These are phyloP conservation scores for Metridium senile DNA, from an alignment of 92 coral and sea anemone genomes.

Conservation along the genomic window DNA sequence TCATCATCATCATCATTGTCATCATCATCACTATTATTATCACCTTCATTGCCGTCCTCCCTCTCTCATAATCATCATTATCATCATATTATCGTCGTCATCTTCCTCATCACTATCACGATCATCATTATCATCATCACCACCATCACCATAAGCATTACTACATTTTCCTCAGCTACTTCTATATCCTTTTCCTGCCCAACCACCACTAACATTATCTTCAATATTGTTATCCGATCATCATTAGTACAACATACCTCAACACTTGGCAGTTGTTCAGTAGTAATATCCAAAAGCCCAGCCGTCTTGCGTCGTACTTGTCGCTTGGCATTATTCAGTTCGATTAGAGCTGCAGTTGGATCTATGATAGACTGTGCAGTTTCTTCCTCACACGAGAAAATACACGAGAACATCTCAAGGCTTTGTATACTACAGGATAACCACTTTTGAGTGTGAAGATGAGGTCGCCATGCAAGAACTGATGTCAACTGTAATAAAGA, in stretches of 20 bases:
- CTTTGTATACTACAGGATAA: constrained; percentile 94
- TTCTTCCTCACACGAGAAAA: constrained; percentile 92
- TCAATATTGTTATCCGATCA: too few species aligned
- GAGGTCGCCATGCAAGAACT: constrained; percentile 99
- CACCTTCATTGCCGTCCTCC: too few species aligned
- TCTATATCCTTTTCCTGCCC: too few species aligned
- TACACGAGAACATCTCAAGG: constrained; percentile 94
- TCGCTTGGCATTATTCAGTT: constrained; percentile 86
- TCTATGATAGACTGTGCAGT: constrained; percentile 94
- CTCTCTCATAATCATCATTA: too few species aligned
- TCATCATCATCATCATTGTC: too few species aligned
- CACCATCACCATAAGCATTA: too few species aligned
- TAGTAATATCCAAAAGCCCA: constrained; percentile 86
- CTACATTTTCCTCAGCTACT: too few species aligned
- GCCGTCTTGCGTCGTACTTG: constrained; percentile 74
- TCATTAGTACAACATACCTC: constrained; percentile 75
- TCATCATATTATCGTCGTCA: too few species aligned
- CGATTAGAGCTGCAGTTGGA: constrained; percentile 92
- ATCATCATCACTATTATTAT: too few species aligned
- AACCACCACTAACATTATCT: too few species aligned
- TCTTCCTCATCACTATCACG: too few species aligned
- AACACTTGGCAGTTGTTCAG: constrained; percentile 83
- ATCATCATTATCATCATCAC: too few species aligned
- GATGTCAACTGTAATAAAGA: constrained; percentile 72
- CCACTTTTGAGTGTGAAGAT: constrained; percentile 94